Evolutionary conservation across 2,888 invertebrate species (phyloP).

Genomic region (Eulithis prunata): DNA sequence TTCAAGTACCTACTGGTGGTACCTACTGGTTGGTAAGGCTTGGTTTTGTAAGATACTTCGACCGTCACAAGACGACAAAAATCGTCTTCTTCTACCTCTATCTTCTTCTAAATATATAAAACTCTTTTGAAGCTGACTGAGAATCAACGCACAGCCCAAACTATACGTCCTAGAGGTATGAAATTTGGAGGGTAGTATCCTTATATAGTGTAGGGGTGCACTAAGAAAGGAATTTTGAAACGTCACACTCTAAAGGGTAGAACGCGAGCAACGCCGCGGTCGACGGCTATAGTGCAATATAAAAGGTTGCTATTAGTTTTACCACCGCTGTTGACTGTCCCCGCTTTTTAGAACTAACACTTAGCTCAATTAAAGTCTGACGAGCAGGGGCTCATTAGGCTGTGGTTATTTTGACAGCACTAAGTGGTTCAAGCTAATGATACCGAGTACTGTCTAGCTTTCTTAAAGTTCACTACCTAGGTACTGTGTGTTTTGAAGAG

Average conservation of each 20-base stretch:
- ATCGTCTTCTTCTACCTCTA: too few species aligned
- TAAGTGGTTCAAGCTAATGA: background rate
- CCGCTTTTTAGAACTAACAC: background rate
- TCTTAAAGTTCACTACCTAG: background rate
- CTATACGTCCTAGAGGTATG: too few species aligned
- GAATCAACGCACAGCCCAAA: too few species aligned
- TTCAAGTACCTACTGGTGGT: background rate
- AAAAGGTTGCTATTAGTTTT: background rate
- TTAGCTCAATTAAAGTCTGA: slow-evolving; percentile 4
- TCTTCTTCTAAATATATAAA: too few species aligned
- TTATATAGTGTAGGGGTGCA: too few species aligned
- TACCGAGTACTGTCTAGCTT: background rate
- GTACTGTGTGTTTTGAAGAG: too few species aligned
- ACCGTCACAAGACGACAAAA: background rate
- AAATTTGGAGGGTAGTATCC: too few species aligned
- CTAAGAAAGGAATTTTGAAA: too few species aligned
- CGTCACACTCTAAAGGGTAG: too few species aligned
- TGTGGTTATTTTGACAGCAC: slow-evolving; percentile 15
- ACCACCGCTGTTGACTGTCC: background rate
- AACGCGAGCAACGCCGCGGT: too few species aligned
- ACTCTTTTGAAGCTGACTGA: too few species aligned
- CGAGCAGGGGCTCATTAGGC: slow-evolving; percentile 15
- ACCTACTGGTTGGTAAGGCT: background rate
- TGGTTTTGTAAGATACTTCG: background rate
- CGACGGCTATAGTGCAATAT: too few species aligned